phyloP scores from a whole-genome alignment of 2,113 vertebrate species.

The Rhinopithecus roxellana region DNA sequence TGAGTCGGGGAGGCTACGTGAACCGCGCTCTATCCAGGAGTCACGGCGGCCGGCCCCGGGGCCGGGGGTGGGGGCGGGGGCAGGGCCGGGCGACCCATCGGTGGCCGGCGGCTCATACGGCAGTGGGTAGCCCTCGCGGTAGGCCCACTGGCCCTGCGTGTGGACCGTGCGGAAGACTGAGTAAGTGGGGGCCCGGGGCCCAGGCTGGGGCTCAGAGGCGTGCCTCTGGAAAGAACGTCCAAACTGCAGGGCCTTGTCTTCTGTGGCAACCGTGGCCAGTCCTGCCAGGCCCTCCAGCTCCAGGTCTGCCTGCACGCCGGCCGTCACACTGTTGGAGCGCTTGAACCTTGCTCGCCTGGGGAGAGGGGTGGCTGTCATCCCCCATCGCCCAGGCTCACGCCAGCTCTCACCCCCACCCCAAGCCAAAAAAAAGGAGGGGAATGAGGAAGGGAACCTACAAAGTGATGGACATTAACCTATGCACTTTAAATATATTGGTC shows the following conservation, averaged over 20 bases:
- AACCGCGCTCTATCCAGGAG: conserved; percentile 92
- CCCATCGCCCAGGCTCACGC: neutral
- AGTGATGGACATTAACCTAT: neutral
- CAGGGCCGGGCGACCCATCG: conserved; percentile 82
- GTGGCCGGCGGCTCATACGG: conserved; percentile 88
- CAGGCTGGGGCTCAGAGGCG: conserved; percentile 91
- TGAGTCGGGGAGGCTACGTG: conserved; percentile 95
- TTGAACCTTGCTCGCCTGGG: conserved; percentile 95
- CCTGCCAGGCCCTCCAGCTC: conserved; percentile 94
- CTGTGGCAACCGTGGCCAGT: conserved; percentile 89
- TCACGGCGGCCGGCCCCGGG: conserved; percentile 82
- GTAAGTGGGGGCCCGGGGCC: conserved; percentile 90
- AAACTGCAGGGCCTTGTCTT: conserved; percentile 98
- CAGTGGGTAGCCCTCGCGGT: conserved; percentile 95
- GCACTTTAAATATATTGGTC: neutral
- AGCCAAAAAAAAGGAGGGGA: neutral
- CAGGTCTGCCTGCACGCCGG: conserved; percentile 97
- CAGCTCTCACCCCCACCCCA: neutral
- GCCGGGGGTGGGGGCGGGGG: conserved; percentile 78
- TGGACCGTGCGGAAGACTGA: conserved; percentile 97
- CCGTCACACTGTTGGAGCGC: conserved; percentile 98
- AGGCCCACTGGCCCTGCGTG: conserved; percentile 98
- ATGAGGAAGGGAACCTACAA: neutral
- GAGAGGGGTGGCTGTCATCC: neutral
- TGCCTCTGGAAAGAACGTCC: conserved; percentile 97